Base-by-base conservation (phyloP, 2,113 vertebrate genomes). In the Phyllostomus discolor region DNA sequence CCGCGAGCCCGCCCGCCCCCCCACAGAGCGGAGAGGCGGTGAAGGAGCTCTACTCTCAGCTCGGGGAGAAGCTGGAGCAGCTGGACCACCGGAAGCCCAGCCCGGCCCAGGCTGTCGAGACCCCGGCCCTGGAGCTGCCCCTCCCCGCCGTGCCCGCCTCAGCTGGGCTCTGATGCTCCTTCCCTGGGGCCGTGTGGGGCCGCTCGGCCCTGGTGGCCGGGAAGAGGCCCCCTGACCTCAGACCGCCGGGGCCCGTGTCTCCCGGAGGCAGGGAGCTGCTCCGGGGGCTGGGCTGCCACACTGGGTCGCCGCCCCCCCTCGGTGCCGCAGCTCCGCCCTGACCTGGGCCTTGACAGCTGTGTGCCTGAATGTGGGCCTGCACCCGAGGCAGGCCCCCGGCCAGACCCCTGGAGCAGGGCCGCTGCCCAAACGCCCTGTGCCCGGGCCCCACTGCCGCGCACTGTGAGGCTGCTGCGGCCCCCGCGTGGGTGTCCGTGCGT, bases 1-100 rank as follows among this genome's bases (percentile, higher is more conserved):
- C 57, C 20, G 1, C 16, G 5, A 1, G 66, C 5, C 4, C 33
- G 66, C 5, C 4, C 33, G 10, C n/a, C 67, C 59, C 91, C 94
- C 0, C 19, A 26, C 98, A 99, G 99, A 99, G 99, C 10, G 98
- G 99, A 4, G 99, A 99, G 33, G 99, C 99, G 0, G 98, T 99
- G 96, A 99, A 99, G 98, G 99, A 99, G 75, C 99, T 99, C 2
- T 98, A 99, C 97, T 99, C 93, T 33, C 99, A 99, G 41, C 98
- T 99, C 5, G 98, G 97, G 0, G 99, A 99, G 96, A 99, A 99
- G 76, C 98, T 99, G 88, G 99, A 99, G 95, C 98, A 98, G 12
- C 98, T 99, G 16, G 99, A 99, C 81, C 97, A 97, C 3, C 98
- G 50, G 67, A 99, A 99, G 97, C 98, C 99, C 14, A 99, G 99